Percentiles rank a stretch among this genome's conserved stretches.
Conservation (phyloP, 2,113 vertebrate genomes). For the Ondatra zibethicus region DNA sequence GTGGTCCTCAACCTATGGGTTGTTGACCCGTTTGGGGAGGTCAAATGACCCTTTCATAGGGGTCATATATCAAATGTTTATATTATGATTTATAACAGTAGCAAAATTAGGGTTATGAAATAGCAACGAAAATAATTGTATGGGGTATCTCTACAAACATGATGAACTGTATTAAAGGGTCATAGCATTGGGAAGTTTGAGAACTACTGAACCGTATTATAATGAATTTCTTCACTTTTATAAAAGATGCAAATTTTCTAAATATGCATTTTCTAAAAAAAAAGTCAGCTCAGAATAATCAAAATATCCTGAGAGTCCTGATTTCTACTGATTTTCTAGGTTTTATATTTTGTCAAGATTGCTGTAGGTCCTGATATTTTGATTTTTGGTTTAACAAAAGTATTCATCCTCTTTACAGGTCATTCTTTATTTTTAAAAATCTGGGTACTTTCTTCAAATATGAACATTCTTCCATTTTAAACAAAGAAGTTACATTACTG, state of each 20-base stretch:
- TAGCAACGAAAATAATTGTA: not conserved
- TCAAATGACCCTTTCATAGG: not conserved
- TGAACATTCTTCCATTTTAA: constrained; percentile 13
- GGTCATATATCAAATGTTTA: not conserved
- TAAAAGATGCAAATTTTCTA: not conserved
- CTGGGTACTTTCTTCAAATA: not conserved
- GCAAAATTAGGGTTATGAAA: not conserved
- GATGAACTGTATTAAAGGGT: not conserved
- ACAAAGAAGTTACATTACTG: not conserved
- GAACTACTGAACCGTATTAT: not conserved
- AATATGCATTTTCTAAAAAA: not conserved
- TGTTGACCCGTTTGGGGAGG: not conserved
- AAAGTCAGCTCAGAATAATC: not conserved
- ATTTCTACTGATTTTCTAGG: not conserved
- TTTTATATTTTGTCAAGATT: not conserved
- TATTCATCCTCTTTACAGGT: not conserved
- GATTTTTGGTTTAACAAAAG: not conserved
- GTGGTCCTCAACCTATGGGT: not conserved
- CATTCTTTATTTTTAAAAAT: constrained; percentile 21
- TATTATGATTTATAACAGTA: not conserved
- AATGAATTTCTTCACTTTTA: not conserved
- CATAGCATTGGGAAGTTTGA: not conserved
- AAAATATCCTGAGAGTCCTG: not conserved
- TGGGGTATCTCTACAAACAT: not conserved
- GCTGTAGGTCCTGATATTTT: not conserved